Evolutionary conservation across 2,797 vertebrate genomes (phyloP).

Genomic region (Neopelma chrysocephalum): DNA sequence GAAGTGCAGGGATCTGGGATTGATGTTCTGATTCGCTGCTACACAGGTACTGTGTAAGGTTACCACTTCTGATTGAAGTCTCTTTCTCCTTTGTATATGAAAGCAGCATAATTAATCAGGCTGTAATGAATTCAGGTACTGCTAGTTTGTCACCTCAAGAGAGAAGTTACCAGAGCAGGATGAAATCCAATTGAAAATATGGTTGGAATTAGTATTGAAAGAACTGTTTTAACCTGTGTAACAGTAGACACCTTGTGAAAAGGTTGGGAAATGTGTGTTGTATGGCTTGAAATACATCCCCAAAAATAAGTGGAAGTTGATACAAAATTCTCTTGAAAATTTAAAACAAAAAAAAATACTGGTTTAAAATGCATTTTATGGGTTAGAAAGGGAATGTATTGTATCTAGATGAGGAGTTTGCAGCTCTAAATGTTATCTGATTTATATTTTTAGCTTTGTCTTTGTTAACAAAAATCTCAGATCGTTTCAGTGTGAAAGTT

Average conservation of each 20-base stretch:
- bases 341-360: not conserved
- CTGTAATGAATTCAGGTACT: conserved; percentile 70
- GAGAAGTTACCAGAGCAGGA: conserved; percentile 9
- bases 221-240: not conserved
- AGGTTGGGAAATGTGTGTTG: not conserved
- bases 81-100: conserved; percentile 26
- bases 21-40: not conserved
- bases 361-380: not conserved
- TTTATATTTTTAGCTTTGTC: not conserved
- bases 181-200: conserved; percentile 49
- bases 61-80: conserved; percentile 48
- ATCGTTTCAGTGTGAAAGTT: not conserved
- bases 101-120: conserved; percentile 72
- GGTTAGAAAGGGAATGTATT: not conserved
- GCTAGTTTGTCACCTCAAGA: conserved; percentile 61
- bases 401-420: not conserved
- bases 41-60: conserved; percentile 17
- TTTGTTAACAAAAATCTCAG: not conserved
- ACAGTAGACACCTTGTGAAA: not conserved
- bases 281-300: not conserved
- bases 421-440: not conserved
- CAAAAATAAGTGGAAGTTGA: not conserved
- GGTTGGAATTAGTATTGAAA: not conserved
- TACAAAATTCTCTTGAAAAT: not conserved
- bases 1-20: not conserved